A percentile compares a stretch with the other conserved stretches of the same genome.
These are phyloP conservation scores for Unio pictorum DNA, from an alignment of 2,888 invertebrate genomes.

Conservation along the genomic window DNA sequence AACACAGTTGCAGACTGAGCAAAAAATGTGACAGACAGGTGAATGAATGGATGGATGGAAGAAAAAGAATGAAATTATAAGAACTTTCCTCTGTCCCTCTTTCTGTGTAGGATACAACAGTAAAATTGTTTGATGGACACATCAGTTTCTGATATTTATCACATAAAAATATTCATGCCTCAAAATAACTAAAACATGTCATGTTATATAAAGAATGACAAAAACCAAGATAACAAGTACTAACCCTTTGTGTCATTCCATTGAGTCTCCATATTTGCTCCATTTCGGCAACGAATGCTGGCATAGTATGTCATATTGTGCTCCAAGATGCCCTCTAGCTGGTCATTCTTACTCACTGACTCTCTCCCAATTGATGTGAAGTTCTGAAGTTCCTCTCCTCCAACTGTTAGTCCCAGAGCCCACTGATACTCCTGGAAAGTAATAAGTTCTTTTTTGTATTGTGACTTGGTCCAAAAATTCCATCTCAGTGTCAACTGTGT, in stretches of 20 bases:
- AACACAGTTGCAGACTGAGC: too few species aligned
- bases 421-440: constrained; percentile 35
- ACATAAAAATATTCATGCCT: background rate
- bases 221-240: background rate
- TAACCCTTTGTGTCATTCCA: constrained; percentile 22
- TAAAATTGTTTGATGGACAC: background rate
- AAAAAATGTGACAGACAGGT: too few species aligned
- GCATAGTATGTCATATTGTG: constrained; percentile 32
- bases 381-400: constrained; percentile 32
- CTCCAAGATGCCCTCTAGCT: constrained; percentile 24
- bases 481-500: too few species aligned
- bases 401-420: constrained; percentile 37
- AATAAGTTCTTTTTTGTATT: background rate
- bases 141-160: background rate
- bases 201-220: background rate
- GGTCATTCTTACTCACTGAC: constrained; percentile 27
- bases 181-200: background rate
- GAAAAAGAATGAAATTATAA: background rate
- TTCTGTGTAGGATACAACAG: too few species aligned
- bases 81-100: too few species aligned
- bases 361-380: constrained; percentile 30
- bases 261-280: constrained; percentile 18
- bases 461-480: too few species aligned
- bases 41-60: too few species aligned
- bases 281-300: constrained; percentile 28